Base-by-base conservation (phyloP, 2,888 invertebrate genomes). In the Drosophila greeni region DNA sequence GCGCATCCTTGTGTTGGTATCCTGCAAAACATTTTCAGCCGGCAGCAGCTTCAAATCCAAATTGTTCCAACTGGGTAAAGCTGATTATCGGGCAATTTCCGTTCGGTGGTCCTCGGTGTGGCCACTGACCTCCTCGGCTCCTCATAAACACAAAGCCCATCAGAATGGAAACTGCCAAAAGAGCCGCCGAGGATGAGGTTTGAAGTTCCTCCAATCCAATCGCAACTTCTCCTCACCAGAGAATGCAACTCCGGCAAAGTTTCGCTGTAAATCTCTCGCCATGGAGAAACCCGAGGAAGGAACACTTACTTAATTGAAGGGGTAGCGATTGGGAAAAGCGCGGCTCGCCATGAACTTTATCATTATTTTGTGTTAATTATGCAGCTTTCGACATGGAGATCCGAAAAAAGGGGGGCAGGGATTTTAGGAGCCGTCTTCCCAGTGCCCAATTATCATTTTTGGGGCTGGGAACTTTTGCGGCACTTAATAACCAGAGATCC, bases 271-370 rank as follows among this genome's bases (percentile, higher is more conserved):
- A 90, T 99, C 99, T 55, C 92, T 99, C 88, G 99, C 99, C 6
- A 90, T 99, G 82, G 99, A 99, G 90, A 99, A 99, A 89, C 94
- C 98, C 90, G 99, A 99, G 51, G 49, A 16, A 34, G 37, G 47
- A 43, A 61, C 70, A 69, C 67, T 67, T 70, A 70, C 48, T 40
- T 67, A 67, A 70, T 67, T 67, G 70, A 67, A 67, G 66, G 62
- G 62, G 53, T 42, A 34, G 65, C 66, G 72, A 72, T 66, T 56
- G 70, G 55, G 67, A 70, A 73, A 68, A 69, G 57, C 67, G 82
- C 70, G 68, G 82, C 68, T 67, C 82, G 72, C 67, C 66, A 58
- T 70, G 64, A 82, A 79, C 84, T 84, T 79, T 79, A 79, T 76
- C 79, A 82, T 82, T 79, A 84, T 79, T 79, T 84, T 72, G 83